Percentiles rank a stretch among this genome's conserved stretches.
Evolutionary conservation across 2,113 vertebrate species (phyloP).

Genomic region (Chloroceryle aenea): DNA sequence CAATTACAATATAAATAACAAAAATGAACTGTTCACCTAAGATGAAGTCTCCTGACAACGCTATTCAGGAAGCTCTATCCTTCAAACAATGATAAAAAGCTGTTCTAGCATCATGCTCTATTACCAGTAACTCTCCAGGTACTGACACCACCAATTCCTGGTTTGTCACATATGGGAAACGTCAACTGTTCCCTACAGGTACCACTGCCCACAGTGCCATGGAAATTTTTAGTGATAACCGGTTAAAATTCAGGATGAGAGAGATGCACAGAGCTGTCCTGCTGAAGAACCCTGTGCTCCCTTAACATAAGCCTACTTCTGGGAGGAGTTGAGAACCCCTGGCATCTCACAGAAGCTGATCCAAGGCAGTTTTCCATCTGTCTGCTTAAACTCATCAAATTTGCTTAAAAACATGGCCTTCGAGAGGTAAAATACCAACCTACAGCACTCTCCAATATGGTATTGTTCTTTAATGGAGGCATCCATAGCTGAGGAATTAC

Average conservation of each 20-base stretch:
- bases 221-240: neutral
- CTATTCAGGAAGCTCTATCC: neutral
- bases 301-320: neutral
- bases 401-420: neutral
- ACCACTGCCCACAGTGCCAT: neutral
- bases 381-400: neutral
- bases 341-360: neutral
- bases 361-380: constrained; percentile 42
- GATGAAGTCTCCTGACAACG: neutral
- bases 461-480: constrained; percentile 7
- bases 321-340: neutral
- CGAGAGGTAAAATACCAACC: constrained; percentile 14
- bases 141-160: neutral
- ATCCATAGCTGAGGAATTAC: neutral
- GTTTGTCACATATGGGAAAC: neutral
- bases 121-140: neutral
- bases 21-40: constrained; percentile 58
- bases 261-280: neutral
- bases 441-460: neutral
- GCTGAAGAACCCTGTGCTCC: neutral
- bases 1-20: constrained; percentile 36
- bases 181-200: neutral
- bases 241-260: neutral
- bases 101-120: neutral
- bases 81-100: neutral